phyloP scores from a whole-genome alignment of 2,888 invertebrate species.

The Agapostemon virescens region DNA sequence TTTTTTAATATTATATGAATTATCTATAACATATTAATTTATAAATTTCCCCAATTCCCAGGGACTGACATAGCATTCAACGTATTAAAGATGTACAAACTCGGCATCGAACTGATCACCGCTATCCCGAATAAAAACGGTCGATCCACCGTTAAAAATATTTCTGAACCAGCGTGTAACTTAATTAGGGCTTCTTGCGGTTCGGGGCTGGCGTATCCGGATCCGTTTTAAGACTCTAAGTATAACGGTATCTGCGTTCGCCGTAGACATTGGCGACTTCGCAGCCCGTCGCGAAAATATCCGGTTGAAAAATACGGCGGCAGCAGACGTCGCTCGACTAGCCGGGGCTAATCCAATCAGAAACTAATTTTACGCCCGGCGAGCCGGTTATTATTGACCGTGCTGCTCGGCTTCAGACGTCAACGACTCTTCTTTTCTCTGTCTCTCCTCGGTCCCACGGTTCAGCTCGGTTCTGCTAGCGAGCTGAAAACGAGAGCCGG shows the following conservation, averaged over 20 bases:
- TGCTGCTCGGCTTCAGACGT: conserved; percentile 28
- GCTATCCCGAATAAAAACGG: background rate
- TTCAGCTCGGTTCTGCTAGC: background rate
- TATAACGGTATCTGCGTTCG: background rate
- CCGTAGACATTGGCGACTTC: background rate
- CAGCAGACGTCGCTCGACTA: conserved; percentile 14
- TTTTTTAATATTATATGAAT: too few relatives aligned
- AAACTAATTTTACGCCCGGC: conserved; percentile 63
- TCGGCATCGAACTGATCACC: too few relatives aligned
- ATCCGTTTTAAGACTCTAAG: background rate
- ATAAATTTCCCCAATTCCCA: too few relatives aligned
- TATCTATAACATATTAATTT: too few relatives aligned
- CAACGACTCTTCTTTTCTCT: conserved; percentile 33
- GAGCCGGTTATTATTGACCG: conserved; percentile 56
- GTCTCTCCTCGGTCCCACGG: background rate
- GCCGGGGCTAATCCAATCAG: conserved; percentile 54
- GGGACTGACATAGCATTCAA: too few relatives aligned
- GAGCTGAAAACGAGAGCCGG: background rate
- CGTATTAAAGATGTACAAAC: too few relatives aligned
- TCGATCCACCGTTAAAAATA: accelerated
- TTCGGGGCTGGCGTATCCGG: background rate
- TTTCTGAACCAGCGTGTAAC: background rate
- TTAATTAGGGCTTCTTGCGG: background rate
- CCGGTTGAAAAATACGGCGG: conserved; percentile 16
- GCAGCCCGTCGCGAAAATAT: background rate